Percentiles rank a stretch among this genome's conserved stretches.
These are phyloP conservation scores for Apistogramma diplotaenia DNA, from an alignment of 2,113 vertebrate genomes.

Conservation along the genomic window DNA sequence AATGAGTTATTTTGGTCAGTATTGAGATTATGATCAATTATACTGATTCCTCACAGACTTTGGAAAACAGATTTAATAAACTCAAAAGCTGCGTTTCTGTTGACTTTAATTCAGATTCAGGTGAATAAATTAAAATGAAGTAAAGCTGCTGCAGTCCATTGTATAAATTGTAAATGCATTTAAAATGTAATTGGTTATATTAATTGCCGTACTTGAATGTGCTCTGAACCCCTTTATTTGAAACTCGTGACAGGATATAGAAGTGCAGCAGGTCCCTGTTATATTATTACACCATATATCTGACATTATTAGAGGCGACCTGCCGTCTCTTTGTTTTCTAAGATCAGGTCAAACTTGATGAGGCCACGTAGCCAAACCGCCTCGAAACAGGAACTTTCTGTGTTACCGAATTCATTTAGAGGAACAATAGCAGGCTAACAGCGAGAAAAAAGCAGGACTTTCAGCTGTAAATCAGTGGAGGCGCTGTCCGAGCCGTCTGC, in stretches of 20 bases:
- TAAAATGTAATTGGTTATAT: background rate
- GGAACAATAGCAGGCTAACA: background rate
- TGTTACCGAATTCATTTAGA: background rate
- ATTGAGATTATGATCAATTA: background rate
- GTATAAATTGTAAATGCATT: background rate
- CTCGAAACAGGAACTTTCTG: background rate
- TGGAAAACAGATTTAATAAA: background rate
- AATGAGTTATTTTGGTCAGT: background rate
- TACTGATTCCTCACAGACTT: background rate
- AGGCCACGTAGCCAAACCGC: background rate
- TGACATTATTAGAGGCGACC: rapidly evolving
- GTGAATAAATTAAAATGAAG: too few species aligned
- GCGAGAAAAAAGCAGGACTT: background rate
- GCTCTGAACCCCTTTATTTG: too few species aligned
- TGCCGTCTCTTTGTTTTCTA: background rate
- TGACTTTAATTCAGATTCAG: background rate
- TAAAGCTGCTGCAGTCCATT: background rate
- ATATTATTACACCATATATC: background rate
- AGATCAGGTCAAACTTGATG: background rate
- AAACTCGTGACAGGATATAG: background rate
- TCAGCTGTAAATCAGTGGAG: background rate
- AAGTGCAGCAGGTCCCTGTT: background rate
- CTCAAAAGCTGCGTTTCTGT: background rate
- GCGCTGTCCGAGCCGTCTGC: too few species aligned
- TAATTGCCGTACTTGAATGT: background rate